Evolutionary conservation across 2,888 invertebrate genomes (phyloP).

Genomic region (Cacoxenus indagator): DNA sequence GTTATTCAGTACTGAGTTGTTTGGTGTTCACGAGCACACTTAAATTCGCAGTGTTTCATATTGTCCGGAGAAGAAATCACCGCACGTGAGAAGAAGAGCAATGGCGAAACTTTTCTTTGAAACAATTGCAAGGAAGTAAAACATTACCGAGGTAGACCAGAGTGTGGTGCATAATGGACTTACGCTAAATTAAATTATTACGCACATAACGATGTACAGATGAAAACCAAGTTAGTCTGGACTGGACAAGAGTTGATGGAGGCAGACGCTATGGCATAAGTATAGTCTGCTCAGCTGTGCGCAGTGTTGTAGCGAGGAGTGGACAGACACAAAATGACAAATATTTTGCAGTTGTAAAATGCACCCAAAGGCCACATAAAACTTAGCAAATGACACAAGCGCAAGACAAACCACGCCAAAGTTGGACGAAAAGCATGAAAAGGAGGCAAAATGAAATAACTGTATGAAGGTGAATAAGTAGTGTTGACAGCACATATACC

Average conservation of each 20-base stretch:
- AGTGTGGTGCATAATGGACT: constrained; percentile 50
- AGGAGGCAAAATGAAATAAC: not conserved
- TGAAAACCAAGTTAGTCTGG: not conserved
- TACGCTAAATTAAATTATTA: constrained; percentile 56
- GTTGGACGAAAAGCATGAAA: not conserved
- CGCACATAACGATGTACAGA: not conserved
- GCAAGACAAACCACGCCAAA: constrained; percentile 20
- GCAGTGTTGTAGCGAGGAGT: not conserved
- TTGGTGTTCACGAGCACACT: no score
- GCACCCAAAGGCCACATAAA: constrained; percentile 59
- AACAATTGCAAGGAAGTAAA: not conserved
- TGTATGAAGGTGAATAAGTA: not conserved
- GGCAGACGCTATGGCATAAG: not conserved
- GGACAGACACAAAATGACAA: constrained; percentile 41
- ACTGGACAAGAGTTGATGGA: not conserved
- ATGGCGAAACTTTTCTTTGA: not conserved
- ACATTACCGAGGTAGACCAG: not conserved
- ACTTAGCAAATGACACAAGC: constrained; percentile 53
- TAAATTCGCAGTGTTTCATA: no score
- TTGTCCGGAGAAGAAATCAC: not conserved
- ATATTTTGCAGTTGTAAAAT: constrained; percentile 60
- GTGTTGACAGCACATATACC: not conserved
- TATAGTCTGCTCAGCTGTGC: not conserved
- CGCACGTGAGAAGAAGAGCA: not conserved
- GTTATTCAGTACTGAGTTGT: no score